Percentiles rank a stretch among this genome's conserved stretches.
These are phyloP conservation scores for Drosophila pseudotalamancana DNA, from an alignment of 2,888 invertebrate genomes.

Conservation along the genomic window DNA sequence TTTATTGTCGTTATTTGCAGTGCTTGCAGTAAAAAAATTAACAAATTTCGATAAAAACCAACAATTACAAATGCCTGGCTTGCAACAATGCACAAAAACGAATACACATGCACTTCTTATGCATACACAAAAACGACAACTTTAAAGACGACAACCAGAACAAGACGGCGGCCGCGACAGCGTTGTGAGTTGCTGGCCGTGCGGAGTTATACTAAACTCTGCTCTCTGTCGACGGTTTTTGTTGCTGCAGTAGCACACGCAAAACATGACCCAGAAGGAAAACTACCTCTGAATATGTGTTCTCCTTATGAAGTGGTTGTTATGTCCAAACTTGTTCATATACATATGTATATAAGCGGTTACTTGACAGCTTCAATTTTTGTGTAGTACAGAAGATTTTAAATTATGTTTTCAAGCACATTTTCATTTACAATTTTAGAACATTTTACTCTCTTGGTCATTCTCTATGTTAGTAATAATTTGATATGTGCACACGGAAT, in stretches of 20 bases:
- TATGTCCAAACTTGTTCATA: not conserved
- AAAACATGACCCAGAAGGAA: constrained; percentile 59
- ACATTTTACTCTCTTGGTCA: not conserved
- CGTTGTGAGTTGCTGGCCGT: constrained; percentile 66
- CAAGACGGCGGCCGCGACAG: constrained; percentile 57
- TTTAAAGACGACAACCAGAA: constrained; percentile 63
- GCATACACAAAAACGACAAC: constrained; percentile 66
- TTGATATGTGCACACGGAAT: not conserved
- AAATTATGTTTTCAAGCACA: no score
- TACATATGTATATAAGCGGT: not conserved
- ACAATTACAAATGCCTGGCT: constrained; percentile 37
- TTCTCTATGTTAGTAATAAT: not conserved
- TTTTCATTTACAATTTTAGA: not conserved
- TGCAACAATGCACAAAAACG: constrained; percentile 50
- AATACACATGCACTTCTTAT: constrained; percentile 57
- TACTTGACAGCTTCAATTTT: not conserved
- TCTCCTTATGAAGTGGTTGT: constrained; percentile 1
- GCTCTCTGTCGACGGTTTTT: constrained; percentile 59
- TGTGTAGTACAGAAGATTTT: not conserved
- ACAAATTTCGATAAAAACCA: constrained; percentile 39
- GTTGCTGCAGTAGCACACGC: constrained; percentile 53
- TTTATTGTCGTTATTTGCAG: constrained; percentile 27
- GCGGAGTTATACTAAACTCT: constrained; percentile 75
- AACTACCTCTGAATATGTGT: constrained; percentile 16
- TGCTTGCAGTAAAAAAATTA: constrained; percentile 30